Conservation (phyloP, 2,797 vertebrate species). For the Coregonus sp. region DNA sequence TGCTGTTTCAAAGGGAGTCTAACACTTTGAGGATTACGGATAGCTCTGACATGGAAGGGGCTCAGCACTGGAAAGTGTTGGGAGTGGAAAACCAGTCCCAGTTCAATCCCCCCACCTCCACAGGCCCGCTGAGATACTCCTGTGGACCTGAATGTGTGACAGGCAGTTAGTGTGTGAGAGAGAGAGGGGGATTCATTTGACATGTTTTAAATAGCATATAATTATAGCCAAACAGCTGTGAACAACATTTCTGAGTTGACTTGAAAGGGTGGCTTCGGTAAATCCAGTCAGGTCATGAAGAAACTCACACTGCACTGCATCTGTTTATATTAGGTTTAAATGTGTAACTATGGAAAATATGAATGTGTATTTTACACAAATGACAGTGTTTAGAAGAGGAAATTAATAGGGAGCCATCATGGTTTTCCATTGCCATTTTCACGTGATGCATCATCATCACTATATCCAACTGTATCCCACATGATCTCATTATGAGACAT, state of each 20-base stretch:
- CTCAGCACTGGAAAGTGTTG: slow-evolving; percentile 1
- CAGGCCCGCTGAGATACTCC: background rate
- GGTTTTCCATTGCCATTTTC: background rate
- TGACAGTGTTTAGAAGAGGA: background rate
- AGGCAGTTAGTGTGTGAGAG: background rate
- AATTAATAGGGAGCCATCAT: background rate
- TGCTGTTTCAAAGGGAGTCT: slow-evolving; percentile 29
- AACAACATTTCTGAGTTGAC: slow-evolving; percentile 13
- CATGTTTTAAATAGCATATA: background rate
- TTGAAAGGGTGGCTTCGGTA: slow-evolving; percentile 8
- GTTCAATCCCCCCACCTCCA: slow-evolving; percentile 4
- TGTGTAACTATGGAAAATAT: slow-evolving; percentile 5
- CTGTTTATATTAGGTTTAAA: background rate
- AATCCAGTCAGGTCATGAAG: slow-evolving; percentile 13
- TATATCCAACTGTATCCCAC: background rate
- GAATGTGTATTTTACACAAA: slow-evolving; percentile 1
- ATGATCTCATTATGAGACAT: slow-evolving; percentile 5
- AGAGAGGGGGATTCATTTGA: background rate
- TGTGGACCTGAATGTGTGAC: background rate
- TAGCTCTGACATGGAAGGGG: slow-evolving; percentile 4
- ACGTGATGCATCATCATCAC: background rate
- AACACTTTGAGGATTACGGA: slow-evolving; percentile 14
- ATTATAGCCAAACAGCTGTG: slow-evolving; percentile 13
- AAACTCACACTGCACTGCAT: background rate
- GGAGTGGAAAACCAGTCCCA: background rate